Conservation (phyloP, 2,797 vertebrate species). For the Amblyraja radiata region DNA sequence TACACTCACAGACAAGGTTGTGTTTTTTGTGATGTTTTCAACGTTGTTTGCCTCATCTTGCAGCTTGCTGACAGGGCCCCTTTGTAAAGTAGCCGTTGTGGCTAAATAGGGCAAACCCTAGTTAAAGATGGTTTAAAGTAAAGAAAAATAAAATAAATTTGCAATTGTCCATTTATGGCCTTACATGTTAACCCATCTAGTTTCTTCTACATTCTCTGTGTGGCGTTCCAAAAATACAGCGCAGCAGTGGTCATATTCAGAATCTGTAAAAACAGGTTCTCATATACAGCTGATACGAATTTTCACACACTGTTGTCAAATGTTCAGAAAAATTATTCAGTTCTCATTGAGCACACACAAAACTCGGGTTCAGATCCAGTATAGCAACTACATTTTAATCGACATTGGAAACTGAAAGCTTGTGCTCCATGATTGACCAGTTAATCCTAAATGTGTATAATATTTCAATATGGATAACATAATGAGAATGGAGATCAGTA, state of each 20-base stretch:
- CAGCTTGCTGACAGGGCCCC: conserved; percentile 35
- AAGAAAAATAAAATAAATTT: conserved; percentile 24
- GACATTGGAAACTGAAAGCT: neutral
- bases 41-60: conserved; percentile 33
- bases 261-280: neutral
- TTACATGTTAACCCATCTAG: conserved; percentile 6
- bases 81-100: conserved; percentile 37
- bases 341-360: neutral
- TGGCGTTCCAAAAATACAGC: neutral
- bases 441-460: neutral
- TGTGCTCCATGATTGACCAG: neutral
- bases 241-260: neutral
- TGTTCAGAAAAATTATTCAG: neutral
- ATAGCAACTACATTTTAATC: neutral
- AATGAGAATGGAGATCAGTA: neutral
- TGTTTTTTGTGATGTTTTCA: conserved; percentile 37
- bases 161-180: neutral
- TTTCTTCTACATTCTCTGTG: neutral
- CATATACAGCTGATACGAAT: neutral
- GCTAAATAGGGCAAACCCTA: conserved; percentile 38
- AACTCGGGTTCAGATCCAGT: neutral
- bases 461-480: neutral
- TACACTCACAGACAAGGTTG: conserved; percentile 37
- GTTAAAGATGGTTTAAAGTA: conserved; percentile 35
- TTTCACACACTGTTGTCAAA: neutral